Evolutionary conservation across 2,797 vertebrate species (phyloP).

Genomic region (Anguilla marmorata): DNA sequence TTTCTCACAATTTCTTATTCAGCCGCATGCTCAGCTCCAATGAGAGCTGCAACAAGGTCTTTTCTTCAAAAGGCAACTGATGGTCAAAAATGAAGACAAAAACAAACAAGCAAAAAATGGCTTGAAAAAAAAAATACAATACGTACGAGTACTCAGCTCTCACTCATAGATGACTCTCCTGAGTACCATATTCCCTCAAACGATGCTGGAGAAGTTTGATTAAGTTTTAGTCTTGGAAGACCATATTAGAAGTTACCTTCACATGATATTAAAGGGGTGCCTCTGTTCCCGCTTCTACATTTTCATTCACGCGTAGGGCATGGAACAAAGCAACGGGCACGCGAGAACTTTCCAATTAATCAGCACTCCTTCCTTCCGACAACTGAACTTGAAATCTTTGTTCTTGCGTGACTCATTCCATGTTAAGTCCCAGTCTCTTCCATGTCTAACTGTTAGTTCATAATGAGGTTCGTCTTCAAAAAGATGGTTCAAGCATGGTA

Average conservation of each 20-base stretch:
- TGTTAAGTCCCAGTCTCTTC: neutral
- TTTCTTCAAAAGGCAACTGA: neutral
- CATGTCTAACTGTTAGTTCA: constrained; percentile 21
- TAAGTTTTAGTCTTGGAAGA: neutral
- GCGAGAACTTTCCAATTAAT: constrained; percentile 4
- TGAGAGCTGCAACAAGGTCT: neutral
- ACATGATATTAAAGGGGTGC: neutral
- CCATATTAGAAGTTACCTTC: neutral
- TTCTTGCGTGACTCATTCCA: neutral
- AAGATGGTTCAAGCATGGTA: constrained; percentile 15
- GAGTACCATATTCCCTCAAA: neutral
- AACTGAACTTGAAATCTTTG: neutral
- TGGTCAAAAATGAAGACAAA: neutral
- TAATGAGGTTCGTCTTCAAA: constrained; percentile 25
- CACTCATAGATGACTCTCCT: neutral
- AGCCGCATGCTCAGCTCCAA: neutral
- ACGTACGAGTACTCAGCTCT: neutral
- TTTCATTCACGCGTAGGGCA: neutral
- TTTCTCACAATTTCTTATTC: neutral
- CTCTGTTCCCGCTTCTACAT: neutral
- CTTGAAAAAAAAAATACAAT: neutral
- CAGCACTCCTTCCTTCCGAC: neutral
- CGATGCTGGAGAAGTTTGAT: neutral
- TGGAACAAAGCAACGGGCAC: neutral
- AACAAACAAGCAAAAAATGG: neutral